A percentile compares a stretch with the other conserved stretches of the same genome.
Evolutionary conservation across 2,113 vertebrate genomes (phyloP).

Genomic region (Athene cunicularia): DNA sequence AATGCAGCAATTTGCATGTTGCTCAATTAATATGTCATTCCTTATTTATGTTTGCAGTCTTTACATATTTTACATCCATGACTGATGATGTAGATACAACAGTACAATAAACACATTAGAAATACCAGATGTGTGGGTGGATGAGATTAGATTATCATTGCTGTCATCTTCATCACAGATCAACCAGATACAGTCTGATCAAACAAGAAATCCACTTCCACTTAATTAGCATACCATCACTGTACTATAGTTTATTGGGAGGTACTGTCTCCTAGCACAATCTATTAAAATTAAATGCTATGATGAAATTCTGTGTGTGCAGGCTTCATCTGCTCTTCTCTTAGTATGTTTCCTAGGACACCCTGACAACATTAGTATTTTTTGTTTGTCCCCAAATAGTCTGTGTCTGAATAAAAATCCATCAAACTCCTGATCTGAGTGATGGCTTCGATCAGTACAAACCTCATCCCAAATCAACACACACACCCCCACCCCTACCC

Average conservation of each 20-base stretch:
- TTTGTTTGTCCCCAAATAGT: background rate
- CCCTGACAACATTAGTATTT: background rate
- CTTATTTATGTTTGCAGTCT: constrained; percentile 26
- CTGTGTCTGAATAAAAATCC: background rate
- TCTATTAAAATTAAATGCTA: constrained; percentile 6
- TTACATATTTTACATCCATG: constrained; percentile 34
- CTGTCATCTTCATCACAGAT: background rate
- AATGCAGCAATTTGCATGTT: constrained; percentile 17
- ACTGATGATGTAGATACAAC: constrained; percentile 32
- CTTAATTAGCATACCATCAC: constrained; percentile 23
- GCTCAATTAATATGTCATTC: constrained; percentile 47
- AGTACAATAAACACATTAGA: constrained; percentile 16
- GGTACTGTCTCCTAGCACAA: background rate
- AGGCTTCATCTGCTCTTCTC: background rate
- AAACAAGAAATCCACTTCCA: constrained; percentile 41
- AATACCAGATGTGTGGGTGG: constrained; percentile 38
- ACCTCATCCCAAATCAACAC: background rate
- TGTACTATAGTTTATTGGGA: background rate
- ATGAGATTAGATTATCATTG: background rate
- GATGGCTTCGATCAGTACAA: background rate
- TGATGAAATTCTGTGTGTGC: background rate
- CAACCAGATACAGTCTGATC: background rate
- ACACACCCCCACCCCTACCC: no score
- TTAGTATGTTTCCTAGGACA: background rate
- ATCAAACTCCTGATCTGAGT: background rate